Evolutionary conservation across 2,888 invertebrate species (phyloP), one percentile per base, ranked within the genome.

Genomic region (Choristoneura rosaceana): DNA sequence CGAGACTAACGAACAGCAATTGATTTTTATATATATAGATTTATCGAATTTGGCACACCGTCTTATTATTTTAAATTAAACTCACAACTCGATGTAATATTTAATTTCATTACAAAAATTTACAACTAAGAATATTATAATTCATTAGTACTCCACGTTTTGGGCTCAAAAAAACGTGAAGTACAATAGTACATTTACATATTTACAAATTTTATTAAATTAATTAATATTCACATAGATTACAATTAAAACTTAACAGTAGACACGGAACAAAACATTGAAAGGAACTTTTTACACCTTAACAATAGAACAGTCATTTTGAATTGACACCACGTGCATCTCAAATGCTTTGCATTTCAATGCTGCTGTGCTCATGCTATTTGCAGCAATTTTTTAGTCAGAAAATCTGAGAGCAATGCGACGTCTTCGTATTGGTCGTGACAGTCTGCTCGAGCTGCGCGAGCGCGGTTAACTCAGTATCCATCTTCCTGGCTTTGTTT

Each of bases 371-470:
- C 78, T 93, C 91, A 50, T 90, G 93, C 91, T 93, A 93, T 90
- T 93, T 92, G 74, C 85, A 93, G 82, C 94, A 94, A 60, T 87
- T 81, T 80, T 92, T 93, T 94, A 94, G 93, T 94, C 94, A 93
- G 92, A 94, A 93, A 92, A 93, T 91, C 81, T 94, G 94, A 0
- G 94, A 95, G 79, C 95, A 95, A 78, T 95, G 95, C 0, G 94
- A 93, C 0, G 93, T 92, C 63, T 94, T 94, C 15, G 94, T 93
- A 80, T 87, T 94, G 0, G 81, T 90, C 70, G 87, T 94, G 2
- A 86, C 92, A 15, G 88, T 95, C 82, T 84, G 94, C 81, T 88
- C 95, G 87, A 85, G 81, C 80, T 88, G 93, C 60, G 89, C 94
- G 1, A 94, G 75, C 0, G 92, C 94, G 0, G 91, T 94, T 74